Evolutionary conservation across 2,113 vertebrate species (phyloP), one percentile per base, ranked within the genome.

Genomic region (Elgaria multicarinata): DNA sequence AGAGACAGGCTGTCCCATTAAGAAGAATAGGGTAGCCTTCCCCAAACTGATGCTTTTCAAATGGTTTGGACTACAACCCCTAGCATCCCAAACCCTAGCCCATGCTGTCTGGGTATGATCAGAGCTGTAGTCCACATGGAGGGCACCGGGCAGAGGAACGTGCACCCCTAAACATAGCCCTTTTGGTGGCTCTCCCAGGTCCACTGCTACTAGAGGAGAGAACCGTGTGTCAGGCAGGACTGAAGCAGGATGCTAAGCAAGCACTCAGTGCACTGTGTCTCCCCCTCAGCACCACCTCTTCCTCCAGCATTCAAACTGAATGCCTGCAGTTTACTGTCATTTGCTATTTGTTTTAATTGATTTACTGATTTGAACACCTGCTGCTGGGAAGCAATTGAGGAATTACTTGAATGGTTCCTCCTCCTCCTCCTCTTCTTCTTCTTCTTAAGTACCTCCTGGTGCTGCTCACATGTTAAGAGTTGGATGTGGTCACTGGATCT

Each of bases 271-370:
- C 12, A 46, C 16, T 46, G 2, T 20, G n/a, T 78, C 44, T 42
- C 36, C 62, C 22, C 33, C 28, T 50, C 64, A 39, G n/a, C 46
- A 39, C n/a, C 14, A 71, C 24, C 64, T 42, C 33, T 87, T 87
- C 64, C 66, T 14, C 66, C 31, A 3, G 46, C 80, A 81, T 81
- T 82, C 77, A 55, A 72, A 88, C 72, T 62, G 82, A 82, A 82
- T 31, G 26, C 67, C 67, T 58, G 67, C 66, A 71, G n/a, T 81
- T 81, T 55, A 39, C 64, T 55, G 36, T 81, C 71, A 87, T 87
- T 80, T 87, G 64, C 80, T 87, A 87, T 87, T 87, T 87, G 81
- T 87, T 87, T 87, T 71, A 87, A 80, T 80, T 87, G 50, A 79
- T 71, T 69, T 77, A 81, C 33, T 81, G 67, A 85, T 74, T 74